Evolutionary conservation across 2,797 vertebrate species (phyloP).

Genomic region (Hirundo rustica): DNA sequence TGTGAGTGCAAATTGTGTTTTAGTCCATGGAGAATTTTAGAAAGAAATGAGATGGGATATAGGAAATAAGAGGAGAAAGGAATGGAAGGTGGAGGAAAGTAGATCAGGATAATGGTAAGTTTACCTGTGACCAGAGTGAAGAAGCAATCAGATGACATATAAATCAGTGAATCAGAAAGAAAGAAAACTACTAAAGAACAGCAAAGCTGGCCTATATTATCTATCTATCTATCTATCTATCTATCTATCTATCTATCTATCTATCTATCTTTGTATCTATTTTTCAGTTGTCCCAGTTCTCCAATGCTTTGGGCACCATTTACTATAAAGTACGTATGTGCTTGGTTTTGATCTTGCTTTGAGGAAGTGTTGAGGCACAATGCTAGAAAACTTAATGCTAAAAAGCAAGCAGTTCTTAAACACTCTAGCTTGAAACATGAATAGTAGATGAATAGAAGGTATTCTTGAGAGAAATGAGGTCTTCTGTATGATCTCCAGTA

Average conservation of each 20-base stretch:
- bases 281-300: neutral
- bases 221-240: neutral
- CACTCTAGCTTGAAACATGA: neutral
- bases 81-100: neutral
- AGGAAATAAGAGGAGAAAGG: neutral
- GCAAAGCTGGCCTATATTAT: neutral
- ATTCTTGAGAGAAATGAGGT: neutral
- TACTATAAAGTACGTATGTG: neutral
- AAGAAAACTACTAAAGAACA: neutral
- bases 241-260: rapidly evolving
- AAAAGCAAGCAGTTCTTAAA: neutral
- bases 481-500: neutral
- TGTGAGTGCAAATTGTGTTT: neutral
- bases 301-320: neutral
- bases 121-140: neutral
- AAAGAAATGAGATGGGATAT: neutral
- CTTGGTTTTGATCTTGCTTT: neutral
- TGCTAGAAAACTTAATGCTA: neutral
- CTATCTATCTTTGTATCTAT: neutral
- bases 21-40: neutral
- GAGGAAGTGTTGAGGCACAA: neutral
- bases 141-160: neutral
- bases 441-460: neutral
- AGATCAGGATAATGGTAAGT: neutral
- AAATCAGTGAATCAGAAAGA: neutral